These are phyloP conservation scores for Myotis yumanensis DNA, from an alignment of 2,113 vertebrate species.

Conservation along the genomic window DNA sequence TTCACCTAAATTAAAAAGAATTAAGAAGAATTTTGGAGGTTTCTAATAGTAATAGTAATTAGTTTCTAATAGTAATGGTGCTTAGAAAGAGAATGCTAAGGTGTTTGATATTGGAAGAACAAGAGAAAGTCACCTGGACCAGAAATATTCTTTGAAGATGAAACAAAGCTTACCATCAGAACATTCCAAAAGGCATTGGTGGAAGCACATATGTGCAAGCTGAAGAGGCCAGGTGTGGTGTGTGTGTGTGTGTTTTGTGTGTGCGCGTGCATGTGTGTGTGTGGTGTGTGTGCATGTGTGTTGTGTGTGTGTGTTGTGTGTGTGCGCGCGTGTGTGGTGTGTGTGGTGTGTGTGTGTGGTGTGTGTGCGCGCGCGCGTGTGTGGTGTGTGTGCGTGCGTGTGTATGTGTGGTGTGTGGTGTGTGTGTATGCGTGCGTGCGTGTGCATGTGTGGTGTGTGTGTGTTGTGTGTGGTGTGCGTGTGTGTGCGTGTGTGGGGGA, in stretches of 20 bases:
- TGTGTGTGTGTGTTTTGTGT: too few relatives aligned
- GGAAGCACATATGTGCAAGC: not conserved
- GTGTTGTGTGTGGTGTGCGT: too few relatives aligned
- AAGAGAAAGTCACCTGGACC: conserved; percentile 25
- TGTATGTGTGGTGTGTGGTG: too few relatives aligned
- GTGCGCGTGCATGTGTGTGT: too few relatives aligned
- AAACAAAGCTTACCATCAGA: not conserved
- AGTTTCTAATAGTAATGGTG: not conserved
- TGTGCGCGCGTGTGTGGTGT: too few relatives aligned
- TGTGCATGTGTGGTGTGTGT: too few relatives aligned
- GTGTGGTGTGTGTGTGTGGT: too few relatives aligned
- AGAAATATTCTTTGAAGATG: conserved; percentile 37
- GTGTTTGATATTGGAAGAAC: not conserved
- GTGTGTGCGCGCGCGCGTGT: accelerated
- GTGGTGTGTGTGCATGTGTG: too few relatives aligned
- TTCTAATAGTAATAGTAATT: conserved; percentile 13
- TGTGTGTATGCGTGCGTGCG: too few relatives aligned
- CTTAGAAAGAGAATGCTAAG: not conserved
- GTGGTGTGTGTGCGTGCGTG: too few relatives aligned
- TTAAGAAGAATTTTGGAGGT: not conserved
- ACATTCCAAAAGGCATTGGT: not conserved
- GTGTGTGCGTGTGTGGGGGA: too few relatives aligned
- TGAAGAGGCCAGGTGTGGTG: not conserved
- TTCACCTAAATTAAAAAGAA: conserved; percentile 33
- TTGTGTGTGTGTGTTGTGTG: too few relatives aligned